Conservation (phyloP, 2,113 vertebrate species). For the Nerophis ophidion region DNA sequence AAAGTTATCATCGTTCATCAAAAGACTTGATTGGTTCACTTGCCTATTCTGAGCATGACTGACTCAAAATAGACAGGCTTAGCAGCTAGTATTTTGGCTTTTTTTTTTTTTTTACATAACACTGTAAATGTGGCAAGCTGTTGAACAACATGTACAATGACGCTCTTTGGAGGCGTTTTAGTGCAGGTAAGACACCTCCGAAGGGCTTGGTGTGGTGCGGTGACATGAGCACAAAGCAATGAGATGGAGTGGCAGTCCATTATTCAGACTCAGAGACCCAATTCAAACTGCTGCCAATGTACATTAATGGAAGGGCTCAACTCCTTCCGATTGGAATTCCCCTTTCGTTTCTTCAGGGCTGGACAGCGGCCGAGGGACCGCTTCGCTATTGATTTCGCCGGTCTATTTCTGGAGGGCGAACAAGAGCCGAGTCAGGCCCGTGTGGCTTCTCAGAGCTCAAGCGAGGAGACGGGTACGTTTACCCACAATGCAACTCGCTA, state of each 20-base stretch:
- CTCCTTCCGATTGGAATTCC: slow-evolving; percentile 63
- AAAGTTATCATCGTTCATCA: no score
- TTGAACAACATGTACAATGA: no score
- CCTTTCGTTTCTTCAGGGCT: slow-evolving; percentile 48
- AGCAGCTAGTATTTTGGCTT: no score
- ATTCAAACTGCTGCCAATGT: slow-evolving; percentile 42
- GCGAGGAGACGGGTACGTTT: slow-evolving; percentile 13
- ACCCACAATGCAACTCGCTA: slow-evolving; percentile 8
- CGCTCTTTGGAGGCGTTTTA: no score
- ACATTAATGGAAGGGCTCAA: slow-evolving; percentile 41
- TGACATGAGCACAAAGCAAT: slow-evolving; percentile 43
- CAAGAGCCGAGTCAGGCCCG: slow-evolving; percentile 31
- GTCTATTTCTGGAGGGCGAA: slow-evolving; percentile 48
- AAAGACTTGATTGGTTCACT: no score
- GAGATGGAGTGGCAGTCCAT: slow-evolving; percentile 40
- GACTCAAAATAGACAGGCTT: no score
- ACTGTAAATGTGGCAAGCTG: no score
- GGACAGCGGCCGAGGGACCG: slow-evolving; percentile 38
- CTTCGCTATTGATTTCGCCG: slow-evolving; percentile 42
- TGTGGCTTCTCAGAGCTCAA: slow-evolving; percentile 20
- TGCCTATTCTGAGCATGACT: no score
- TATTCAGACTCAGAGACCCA: slow-evolving; percentile 40
- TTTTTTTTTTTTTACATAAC: no score
- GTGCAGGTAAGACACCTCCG: neutral
- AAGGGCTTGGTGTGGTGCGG: neutral